Conservation (phyloP, 1,140 invertebrate genomes). For the Ceratitis capitata region DNA sequence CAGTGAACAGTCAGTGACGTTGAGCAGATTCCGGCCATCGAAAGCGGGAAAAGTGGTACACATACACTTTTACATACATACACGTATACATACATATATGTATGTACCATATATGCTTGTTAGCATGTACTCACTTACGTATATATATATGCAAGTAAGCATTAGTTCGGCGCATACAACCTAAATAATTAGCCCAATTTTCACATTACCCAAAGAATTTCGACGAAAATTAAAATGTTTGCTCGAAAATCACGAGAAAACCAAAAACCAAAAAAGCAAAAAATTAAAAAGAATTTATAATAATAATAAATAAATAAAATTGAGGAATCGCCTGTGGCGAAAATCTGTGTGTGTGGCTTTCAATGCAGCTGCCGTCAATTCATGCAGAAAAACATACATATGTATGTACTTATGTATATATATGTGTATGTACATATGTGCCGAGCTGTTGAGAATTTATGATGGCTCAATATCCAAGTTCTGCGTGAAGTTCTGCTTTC, state of each 20-base stretch:
- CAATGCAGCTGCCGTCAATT: neutral
- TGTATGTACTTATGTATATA: neutral
- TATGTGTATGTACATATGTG: neutral
- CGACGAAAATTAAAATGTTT: constrained; percentile 29
- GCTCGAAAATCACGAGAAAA: neutral
- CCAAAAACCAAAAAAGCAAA: neutral
- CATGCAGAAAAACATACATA: no score
- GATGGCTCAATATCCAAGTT: neutral
- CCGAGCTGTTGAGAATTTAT: neutral
- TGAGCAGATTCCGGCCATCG: neutral
- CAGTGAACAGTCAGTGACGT: neutral
- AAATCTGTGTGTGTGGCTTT: constrained; percentile 13
- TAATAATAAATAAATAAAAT: neutral
- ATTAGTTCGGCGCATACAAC: neutral
- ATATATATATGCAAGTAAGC: neutral
- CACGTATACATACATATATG: neutral
- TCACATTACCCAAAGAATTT: constrained; percentile 4
- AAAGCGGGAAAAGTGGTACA: neutral
- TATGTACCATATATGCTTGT: no score
- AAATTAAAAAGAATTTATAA: neutral
- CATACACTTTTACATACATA: neutral
- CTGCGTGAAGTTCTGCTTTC: neutral
- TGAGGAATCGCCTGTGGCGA: neutral
- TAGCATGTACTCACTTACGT: neutral
- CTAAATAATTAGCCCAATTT: constrained; percentile 32